Base-by-base conservation (phyloP, 2,888 invertebrate species). In the Phengaris arion region DNA sequence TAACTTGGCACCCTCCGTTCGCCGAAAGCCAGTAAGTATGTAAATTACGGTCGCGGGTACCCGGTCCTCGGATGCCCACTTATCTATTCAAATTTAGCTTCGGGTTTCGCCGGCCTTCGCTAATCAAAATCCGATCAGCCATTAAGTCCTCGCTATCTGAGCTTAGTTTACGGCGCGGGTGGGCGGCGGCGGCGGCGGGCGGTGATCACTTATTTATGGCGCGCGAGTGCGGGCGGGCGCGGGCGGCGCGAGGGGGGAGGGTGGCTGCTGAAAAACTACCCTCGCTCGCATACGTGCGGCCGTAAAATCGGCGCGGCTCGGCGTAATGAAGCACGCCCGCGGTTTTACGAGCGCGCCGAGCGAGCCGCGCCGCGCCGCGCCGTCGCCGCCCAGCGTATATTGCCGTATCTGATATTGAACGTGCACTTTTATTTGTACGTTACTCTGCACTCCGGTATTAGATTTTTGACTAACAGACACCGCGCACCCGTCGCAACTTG, bases 81-180 rank as follows among this genome's bases (percentile, higher is more conserved):
- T 93, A 94, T 94, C 93, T 94, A 94, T 94, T 94, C 93, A 93
- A 94, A 93, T 93, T 93, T 89, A 89, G 89, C 88, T 87, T 83
- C 84, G 87, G 87, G 90, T 90, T 89, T 90, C 90, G 91, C 90
- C 89, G 91, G 91, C 89, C 93, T 88, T 86, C 90, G 93, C 92
- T 93, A 92, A 93, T 93, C 93, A 93, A 93, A 93, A 93, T 92
- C 93, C 93, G 93, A 93, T 93, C 93, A 93, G 93, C 93, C 92
- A 93, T 93, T 93, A 93, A 91, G 92, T 92, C 90, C 91, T 92
- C 89, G 92, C 92, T 93, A 93, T 93, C 92, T 92, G 87, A 86
- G 90, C 92, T 91, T 90, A 91, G 92, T 92, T 93, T 92, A 93
- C 93, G 93, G 92, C 90, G 88, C 88, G 84, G 85, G 48, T 6